These are phyloP conservation scores for Drosophila lacertosa DNA, from an alignment of 1,140 invertebrate genomes.

Conservation along the genomic window DNA sequence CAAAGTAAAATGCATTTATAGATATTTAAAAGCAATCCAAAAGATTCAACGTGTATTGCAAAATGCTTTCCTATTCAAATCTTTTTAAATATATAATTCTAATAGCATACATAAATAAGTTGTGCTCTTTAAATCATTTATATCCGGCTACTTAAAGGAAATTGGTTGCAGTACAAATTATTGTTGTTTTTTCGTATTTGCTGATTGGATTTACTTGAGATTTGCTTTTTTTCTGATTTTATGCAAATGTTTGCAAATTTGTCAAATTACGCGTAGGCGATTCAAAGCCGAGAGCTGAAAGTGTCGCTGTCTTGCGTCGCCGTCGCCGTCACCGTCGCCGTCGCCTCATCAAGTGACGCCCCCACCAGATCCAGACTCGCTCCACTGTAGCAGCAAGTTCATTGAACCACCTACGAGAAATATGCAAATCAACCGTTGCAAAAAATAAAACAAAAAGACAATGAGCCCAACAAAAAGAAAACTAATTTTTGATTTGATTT, in stretches of 20 bases:
- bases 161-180: slow-evolving; percentile 6
- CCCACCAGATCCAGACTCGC: slow-evolving; percentile 49
- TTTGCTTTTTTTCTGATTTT: slow-evolving; percentile 49
- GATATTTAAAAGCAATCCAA: slow-evolving; percentile 57
- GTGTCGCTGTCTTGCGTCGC: slow-evolving; percentile 46
- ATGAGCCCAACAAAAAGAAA: slow-evolving; percentile 63
- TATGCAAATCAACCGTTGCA: slow-evolving; percentile 74
- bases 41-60: slow-evolving; percentile 45
- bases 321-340: slow-evolving; percentile 34
- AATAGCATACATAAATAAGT: not conserved
- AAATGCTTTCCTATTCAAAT: slow-evolving; percentile 64
- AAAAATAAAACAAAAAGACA: slow-evolving; percentile 60
- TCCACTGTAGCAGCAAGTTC: slow-evolving; percentile 62
- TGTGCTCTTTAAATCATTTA: not conserved
- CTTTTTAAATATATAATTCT: not conserved
- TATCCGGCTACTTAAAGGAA: not conserved
- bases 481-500: slow-evolving; percentile 67
- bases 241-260: slow-evolving; percentile 77
- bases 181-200: slow-evolving; percentile 37
- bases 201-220: slow-evolving; percentile 42
- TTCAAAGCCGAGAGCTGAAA: slow-evolving; percentile 58
- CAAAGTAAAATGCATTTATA: slow-evolving; percentile 69
- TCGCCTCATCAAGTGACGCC: slow-evolving; percentile 67
- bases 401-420: slow-evolving; percentile 81
- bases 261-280: slow-evolving; percentile 77